Evolutionary conservation across 2,797 vertebrate genomes (phyloP).

Genomic region (Cyprinodon diabolis): DNA sequence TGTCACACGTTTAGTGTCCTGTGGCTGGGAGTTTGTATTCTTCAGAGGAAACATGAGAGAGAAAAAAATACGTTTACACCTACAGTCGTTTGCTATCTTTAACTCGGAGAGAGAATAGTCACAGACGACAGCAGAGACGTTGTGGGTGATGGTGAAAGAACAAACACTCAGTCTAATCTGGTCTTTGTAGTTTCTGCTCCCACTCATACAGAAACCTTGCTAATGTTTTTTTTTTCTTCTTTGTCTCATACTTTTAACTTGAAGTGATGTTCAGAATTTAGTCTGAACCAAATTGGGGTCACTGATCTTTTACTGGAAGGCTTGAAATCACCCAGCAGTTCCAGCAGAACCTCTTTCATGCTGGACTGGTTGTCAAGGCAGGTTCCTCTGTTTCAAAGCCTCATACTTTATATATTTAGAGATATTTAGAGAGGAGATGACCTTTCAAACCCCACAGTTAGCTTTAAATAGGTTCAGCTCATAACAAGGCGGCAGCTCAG

Average conservation of each 20-base stretch:
- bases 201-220: constrained; percentile 30
- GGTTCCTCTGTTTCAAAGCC: not conserved
- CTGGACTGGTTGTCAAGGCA: too few relatives aligned
- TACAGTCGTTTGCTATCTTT: not conserved
- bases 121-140: constrained; percentile 19
- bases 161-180: not conserved
- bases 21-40: too few relatives aligned
- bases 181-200: not conserved
- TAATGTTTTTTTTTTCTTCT: not conserved
- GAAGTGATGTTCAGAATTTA: constrained; percentile 3
- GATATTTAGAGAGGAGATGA: not conserved
- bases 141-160: constrained; percentile 21
- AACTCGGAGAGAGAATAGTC: not conserved
- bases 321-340: not conserved
- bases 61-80: not conserved
- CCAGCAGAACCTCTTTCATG: not conserved
- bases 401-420: not conserved
- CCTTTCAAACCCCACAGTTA: not conserved
- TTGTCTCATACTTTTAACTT: not conserved
- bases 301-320: constrained; percentile 14
- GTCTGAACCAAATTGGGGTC: constrained; percentile 14
- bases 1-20: not conserved
- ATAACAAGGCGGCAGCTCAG: too few relatives aligned
- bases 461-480: not conserved
- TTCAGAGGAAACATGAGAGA: not conserved